phyloP scores from a whole-genome alignment of 2,113 vertebrate genomes.

The Strigops habroptila region DNA sequence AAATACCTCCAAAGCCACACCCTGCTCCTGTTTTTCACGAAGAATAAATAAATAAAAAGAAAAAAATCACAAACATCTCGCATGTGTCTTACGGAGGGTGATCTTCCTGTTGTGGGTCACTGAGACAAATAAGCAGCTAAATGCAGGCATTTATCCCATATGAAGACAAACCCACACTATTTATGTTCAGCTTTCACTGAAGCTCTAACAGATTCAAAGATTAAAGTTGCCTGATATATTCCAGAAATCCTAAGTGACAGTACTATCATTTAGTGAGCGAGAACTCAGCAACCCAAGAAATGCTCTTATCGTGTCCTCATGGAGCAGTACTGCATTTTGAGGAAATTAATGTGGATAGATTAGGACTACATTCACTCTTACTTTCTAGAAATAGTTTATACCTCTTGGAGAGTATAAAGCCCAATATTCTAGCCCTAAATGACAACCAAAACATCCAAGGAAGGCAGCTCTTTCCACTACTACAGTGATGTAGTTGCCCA shows the following conservation, averaged over 20 bases:
- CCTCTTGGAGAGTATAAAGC: not conserved
- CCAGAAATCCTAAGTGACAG: not conserved
- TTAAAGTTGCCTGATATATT: not conserved
- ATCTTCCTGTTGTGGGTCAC: not conserved
- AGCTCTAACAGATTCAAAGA: not conserved
- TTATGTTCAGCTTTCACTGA: not conserved
- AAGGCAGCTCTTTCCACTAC: not conserved
- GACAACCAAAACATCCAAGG: not conserved
- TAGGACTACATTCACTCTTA: not conserved
- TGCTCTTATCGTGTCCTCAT: not conserved
- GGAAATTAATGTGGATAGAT: not conserved
- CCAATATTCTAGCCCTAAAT: not conserved
- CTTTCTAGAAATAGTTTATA: not conserved
- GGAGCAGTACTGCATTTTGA: not conserved
- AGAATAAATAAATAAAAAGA: not conserved
- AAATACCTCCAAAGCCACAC: not conserved
- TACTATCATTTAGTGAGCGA: not conserved
- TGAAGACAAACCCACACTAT: not conserved
- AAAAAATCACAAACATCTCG: not conserved
- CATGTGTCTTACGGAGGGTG: not conserved
- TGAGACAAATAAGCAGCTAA: not conserved
- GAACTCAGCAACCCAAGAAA: not conserved
- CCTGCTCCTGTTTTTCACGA: not conserved
- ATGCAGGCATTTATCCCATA: not conserved
- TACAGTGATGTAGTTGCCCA: not conserved